phyloP scores from a whole-genome alignment of 2,888 invertebrate genomes.

The Eremobia ochroleuca region DNA sequence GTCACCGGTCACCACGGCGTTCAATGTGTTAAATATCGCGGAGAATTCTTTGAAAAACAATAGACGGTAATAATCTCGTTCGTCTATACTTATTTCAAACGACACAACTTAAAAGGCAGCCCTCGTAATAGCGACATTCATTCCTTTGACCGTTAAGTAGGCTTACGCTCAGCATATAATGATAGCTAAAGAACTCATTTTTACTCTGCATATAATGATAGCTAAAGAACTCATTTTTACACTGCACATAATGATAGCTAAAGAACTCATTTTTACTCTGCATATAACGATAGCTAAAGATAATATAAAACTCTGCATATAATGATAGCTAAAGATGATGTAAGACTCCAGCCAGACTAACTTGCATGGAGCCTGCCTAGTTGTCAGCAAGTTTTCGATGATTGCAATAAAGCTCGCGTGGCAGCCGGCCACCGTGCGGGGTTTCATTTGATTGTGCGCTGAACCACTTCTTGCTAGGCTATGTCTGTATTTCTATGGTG shows the following conservation, averaged over 20 bases:
- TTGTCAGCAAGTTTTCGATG: neutral
- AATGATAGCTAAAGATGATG: neutral
- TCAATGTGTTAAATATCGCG: too few species aligned
- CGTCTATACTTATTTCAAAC: too few species aligned
- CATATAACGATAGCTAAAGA: neutral
- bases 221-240: too few species aligned
- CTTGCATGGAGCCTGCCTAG: neutral
- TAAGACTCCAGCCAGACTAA: neutral
- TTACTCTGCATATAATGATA: neutral
- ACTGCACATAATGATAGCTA: too few species aligned
- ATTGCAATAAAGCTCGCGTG: conserved; percentile 16
- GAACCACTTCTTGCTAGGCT: conserved; percentile 5
- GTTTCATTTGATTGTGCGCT: conserved; percentile 53
- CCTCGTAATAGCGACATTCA: too few species aligned
- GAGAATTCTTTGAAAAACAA: too few species aligned
- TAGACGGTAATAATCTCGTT: too few species aligned
- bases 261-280: neutral
- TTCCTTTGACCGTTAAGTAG: neutral
- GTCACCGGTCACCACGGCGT: too few species aligned
- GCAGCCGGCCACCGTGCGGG: neutral
- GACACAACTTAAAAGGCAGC: too few species aligned
- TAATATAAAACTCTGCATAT: neutral
- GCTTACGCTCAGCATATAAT: neutral
- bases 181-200: neutral
- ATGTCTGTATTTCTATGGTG: neutral